These are phyloP conservation scores for Perccottus glenii DNA, from an alignment of 2,113 vertebrate genomes.

Conservation along the genomic window DNA sequence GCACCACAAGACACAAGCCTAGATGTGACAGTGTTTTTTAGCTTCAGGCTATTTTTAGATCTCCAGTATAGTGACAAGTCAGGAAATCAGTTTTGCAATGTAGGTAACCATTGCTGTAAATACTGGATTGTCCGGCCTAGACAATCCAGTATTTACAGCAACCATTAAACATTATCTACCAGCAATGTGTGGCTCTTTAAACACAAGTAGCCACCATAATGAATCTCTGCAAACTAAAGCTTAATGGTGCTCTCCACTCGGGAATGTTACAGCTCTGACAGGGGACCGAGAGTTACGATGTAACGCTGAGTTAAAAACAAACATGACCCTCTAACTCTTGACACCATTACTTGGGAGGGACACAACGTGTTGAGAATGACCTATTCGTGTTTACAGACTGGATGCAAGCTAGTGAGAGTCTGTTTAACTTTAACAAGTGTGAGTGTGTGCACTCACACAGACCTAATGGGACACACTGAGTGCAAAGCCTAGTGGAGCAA, in stretches of 20 bases:
- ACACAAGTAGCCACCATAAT: slow-evolving; percentile 40
- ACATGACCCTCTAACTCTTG: slow-evolving; percentile 40
- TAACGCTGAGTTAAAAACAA: slow-evolving; percentile 57
- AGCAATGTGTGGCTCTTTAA: slow-evolving; percentile 24
- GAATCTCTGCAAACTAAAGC: slow-evolving; percentile 35
- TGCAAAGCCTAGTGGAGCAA: slow-evolving; percentile 49
- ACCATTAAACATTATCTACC: slow-evolving; percentile 47
- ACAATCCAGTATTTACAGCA: slow-evolving; percentile 33
- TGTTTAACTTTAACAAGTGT: slow-evolving; percentile 70
- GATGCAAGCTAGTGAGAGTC: slow-evolving; percentile 40
- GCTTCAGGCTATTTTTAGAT: neutral
- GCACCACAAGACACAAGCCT: accelerated
- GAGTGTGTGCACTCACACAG: slow-evolving; percentile 15
- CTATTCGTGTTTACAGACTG: slow-evolving; percentile 66
- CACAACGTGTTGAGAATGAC: slow-evolving; percentile 58
- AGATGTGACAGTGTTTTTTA: neutral
- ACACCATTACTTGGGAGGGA: slow-evolving; percentile 51
- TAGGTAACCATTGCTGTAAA: too few species aligned
- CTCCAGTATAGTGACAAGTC: too few species aligned
- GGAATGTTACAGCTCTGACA: slow-evolving; percentile 26
- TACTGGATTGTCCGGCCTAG: too few species aligned
- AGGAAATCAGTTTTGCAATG: neutral
- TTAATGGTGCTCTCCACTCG: slow-evolving; percentile 39
- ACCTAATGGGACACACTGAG: slow-evolving; percentile 33
- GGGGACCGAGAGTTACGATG: slow-evolving; percentile 43